These are phyloP conservation scores for Climacteris rufus DNA, from an alignment of 2,113 vertebrate species.

Conservation along the genomic window DNA sequence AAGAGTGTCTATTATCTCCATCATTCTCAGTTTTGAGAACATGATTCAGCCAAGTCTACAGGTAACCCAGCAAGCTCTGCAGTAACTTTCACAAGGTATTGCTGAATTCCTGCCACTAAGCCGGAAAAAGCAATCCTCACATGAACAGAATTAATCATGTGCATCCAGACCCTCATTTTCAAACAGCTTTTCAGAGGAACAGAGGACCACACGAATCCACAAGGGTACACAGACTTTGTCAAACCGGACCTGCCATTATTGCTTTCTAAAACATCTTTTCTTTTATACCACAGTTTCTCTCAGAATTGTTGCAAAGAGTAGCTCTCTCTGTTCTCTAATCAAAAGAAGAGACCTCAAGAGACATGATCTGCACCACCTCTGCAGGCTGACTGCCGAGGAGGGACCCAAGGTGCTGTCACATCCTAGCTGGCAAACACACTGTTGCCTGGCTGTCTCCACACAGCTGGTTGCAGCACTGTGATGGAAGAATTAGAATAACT, in stretches of 20 bases:
- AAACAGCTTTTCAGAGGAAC: background rate
- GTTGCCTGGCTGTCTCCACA: background rate
- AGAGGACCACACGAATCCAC: background rate
- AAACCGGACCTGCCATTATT: background rate
- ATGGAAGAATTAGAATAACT: background rate
- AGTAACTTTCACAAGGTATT: background rate
- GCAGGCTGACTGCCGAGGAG: background rate
- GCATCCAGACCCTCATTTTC: background rate
- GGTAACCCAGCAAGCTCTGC: background rate
- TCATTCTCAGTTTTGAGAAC: rapidly evolving
- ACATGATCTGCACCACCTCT: background rate
- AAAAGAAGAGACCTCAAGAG: background rate
- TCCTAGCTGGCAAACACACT: rapidly evolving
- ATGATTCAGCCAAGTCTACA: background rate
- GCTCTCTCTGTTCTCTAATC: background rate
- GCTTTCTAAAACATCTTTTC: background rate
- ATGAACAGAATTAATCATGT: background rate
- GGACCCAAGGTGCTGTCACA: background rate
- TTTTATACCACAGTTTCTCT: background rate
- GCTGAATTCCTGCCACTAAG: background rate
- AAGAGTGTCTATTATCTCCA: background rate
- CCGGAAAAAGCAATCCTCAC: background rate
- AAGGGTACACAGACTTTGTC: background rate
- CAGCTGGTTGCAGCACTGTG: background rate
- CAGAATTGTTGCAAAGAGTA: background rate